These are phyloP conservation scores for Caenorhabditis macrosperma DNA, from an alignment of 2,888 invertebrate genomes.

Conservation along the genomic window DNA sequence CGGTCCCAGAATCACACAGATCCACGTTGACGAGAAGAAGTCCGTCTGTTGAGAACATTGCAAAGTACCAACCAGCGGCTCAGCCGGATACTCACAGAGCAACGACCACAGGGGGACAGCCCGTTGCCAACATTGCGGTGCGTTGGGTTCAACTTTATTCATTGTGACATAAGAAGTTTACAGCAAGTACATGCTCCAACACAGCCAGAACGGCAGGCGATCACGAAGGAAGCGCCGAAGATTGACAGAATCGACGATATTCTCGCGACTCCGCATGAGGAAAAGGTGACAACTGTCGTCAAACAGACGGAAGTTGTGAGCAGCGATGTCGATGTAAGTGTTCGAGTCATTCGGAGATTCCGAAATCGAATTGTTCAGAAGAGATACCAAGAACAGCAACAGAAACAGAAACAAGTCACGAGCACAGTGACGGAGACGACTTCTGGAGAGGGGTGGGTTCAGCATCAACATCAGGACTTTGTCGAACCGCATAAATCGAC, in stretches of 20 bases:
- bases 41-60: conserved; percentile 63
- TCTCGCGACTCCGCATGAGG: conserved; percentile 33
- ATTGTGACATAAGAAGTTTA: conserved; percentile 2
- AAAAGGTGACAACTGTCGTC: conserved; percentile 35
- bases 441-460: conserved; percentile 63
- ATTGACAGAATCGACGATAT: conserved; percentile 64
- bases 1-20: conserved; percentile 59
- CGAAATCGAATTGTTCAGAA: conserved; percentile 23
- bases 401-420: conserved; percentile 53
- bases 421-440: conserved; percentile 60
- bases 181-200: conserved; percentile 61
- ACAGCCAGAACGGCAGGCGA: conserved; percentile 49
- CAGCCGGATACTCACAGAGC: conserved; percentile 59
- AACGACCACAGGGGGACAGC: conserved; percentile 48
- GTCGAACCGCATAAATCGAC: conserved; percentile 53
- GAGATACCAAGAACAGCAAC: conserved; percentile 52
- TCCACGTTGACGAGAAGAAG: conserved; percentile 62
- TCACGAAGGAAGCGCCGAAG: conserved; percentile 49
- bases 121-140: conserved; percentile 65
- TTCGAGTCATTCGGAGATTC: not conserved
- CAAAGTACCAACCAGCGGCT: conserved; percentile 55
- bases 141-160: not conserved
- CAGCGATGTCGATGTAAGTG: conserved; percentile 51
- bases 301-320: conserved; percentile 45
- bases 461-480: conserved; percentile 57